Evolutionary conservation across 2,888 invertebrate species (phyloP).

Genomic region (Lithophane ornitopus): DNA sequence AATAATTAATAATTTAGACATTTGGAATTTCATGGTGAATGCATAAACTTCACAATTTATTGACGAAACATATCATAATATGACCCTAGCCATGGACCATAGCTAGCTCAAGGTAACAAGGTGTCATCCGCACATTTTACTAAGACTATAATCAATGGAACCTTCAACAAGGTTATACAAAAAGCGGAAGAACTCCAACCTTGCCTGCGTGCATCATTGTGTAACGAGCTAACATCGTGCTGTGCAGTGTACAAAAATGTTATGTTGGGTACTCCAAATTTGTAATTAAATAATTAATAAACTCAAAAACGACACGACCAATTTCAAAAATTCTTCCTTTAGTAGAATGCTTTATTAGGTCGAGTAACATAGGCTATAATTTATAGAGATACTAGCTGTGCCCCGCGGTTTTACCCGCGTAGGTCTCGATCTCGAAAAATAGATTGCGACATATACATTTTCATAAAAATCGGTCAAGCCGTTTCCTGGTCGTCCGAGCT

Average conservation of each 20-base stretch:
- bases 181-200: slow-evolving; percentile 62
- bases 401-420: too few relatives aligned
- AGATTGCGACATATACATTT: too few relatives aligned
- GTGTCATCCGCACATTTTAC: slow-evolving; percentile 29
- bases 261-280: slow-evolving; percentile 32
- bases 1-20: background rate
- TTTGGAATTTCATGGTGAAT: background rate
- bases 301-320: too few relatives aligned
- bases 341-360: too few relatives aligned
- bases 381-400: too few relatives aligned
- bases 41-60: background rate
- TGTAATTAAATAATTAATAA: too few relatives aligned
- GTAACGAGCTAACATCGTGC: slow-evolving; percentile 35
- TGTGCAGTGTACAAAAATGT: slow-evolving; percentile 13
- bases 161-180: slow-evolving; percentile 48
- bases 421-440: too few relatives aligned
- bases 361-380: too few relatives aligned
- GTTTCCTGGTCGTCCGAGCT: too few relatives aligned
- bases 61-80: background rate
- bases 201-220: slow-evolving; percentile 49
- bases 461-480: too few relatives aligned
- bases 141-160: slow-evolving; percentile 41
- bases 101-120: slow-evolving; percentile 17
- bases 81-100: slow-evolving; percentile 16
- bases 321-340: too few relatives aligned